These are phyloP conservation scores for Micromussa lordhowensis DNA, from an alignment of 92 coral and sea anemone genomes.

Conservation along the genomic window DNA sequence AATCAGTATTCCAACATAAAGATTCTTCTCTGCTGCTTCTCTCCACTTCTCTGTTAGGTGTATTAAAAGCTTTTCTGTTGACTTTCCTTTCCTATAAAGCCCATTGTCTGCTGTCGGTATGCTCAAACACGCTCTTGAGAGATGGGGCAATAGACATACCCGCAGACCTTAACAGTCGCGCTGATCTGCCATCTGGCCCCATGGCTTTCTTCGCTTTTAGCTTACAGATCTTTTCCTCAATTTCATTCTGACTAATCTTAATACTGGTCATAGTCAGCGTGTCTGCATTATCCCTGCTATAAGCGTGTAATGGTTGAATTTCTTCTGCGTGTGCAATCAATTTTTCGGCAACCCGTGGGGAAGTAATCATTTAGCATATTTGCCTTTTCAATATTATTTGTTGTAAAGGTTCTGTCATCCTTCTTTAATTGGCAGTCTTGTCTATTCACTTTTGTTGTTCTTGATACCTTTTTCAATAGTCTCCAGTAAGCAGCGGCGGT, in stretches of 20 bases:
- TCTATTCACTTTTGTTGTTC: constrained; percentile 8
- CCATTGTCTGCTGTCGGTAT: too few species aligned
- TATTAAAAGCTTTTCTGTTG: constrained; percentile 49
- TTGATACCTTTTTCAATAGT: constrained; percentile 47
- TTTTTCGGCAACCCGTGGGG: constrained; percentile 21
- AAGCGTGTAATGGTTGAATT: constrained; percentile 9
- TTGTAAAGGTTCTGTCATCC: constrained; percentile 34
- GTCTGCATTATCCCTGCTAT: constrained; percentile 11
- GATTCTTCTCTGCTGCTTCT: constrained; percentile 44
- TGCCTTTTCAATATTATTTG: constrained; percentile 36
- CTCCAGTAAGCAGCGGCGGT: constrained; percentile 58
- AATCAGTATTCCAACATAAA: constrained; percentile 44
- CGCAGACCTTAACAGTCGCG: too few species aligned
- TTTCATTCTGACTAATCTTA: constrained; percentile 20
- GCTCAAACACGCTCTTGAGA: too few species aligned
- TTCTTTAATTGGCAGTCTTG: constrained; percentile 27
- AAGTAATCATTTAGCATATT: constrained; percentile 27
- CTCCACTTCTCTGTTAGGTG: constrained; percentile 70
- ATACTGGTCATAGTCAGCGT: constrained; percentile 23
- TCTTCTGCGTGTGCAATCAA: constrained; percentile 29
- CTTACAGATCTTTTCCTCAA: constrained; percentile 32
- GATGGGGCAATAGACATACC: too few species aligned
- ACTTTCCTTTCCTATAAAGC: too few species aligned
- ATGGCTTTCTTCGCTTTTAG: constrained; percentile 5
- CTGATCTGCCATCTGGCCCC: too few species aligned